Conservation (phyloP, 1,140 invertebrate genomes). For the Maniola jurtina region DNA sequence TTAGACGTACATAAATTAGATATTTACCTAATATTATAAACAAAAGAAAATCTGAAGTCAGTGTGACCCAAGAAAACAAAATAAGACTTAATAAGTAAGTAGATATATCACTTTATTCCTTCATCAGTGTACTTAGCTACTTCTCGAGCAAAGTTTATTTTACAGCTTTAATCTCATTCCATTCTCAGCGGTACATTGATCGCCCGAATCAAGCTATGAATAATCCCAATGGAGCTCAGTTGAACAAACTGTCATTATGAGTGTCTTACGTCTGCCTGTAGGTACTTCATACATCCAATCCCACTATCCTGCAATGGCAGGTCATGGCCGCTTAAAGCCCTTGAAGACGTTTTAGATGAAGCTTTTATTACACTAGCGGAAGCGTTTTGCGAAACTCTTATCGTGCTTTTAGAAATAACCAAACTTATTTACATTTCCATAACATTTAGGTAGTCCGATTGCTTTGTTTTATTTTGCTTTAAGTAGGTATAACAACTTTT, state of each 20-base stretch:
- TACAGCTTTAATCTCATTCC: slow-evolving; percentile 13
- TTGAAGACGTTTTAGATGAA: slow-evolving; percentile 61
- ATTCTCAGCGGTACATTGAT: slow-evolving; percentile 19
- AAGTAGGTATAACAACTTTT: too few relatives aligned
- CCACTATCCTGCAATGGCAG: slow-evolving; percentile 47
- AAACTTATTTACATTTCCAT: too few relatives aligned
- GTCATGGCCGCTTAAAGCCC: slow-evolving; percentile 77
- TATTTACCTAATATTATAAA: too few relatives aligned
- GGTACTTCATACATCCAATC: slow-evolving; percentile 48
- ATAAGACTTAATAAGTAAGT: background rate
- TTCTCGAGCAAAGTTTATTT: slow-evolving; percentile 11
- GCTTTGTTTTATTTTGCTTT: too few relatives aligned
- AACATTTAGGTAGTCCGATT: too few relatives aligned
- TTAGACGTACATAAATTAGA: too few relatives aligned
- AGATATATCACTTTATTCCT: slow-evolving; percentile 1
- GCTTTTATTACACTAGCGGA: slow-evolving; percentile 55
- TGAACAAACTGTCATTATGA: slow-evolving; percentile 55
- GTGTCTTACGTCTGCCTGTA: slow-evolving; percentile 45
- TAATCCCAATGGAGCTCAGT: slow-evolving; percentile 43
- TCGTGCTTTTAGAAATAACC: too few relatives aligned
- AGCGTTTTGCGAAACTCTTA: slow-evolving; percentile 29
- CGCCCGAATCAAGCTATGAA: slow-evolving; percentile 41
- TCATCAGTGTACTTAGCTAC: background rate
- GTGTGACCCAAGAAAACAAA: background rate
- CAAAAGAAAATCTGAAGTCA: background rate